Evolutionary conservation across 2,888 invertebrate genomes (phyloP), one percentile per base, ranked within the genome.

Genomic region (Dolichopus griseipennis): DNA sequence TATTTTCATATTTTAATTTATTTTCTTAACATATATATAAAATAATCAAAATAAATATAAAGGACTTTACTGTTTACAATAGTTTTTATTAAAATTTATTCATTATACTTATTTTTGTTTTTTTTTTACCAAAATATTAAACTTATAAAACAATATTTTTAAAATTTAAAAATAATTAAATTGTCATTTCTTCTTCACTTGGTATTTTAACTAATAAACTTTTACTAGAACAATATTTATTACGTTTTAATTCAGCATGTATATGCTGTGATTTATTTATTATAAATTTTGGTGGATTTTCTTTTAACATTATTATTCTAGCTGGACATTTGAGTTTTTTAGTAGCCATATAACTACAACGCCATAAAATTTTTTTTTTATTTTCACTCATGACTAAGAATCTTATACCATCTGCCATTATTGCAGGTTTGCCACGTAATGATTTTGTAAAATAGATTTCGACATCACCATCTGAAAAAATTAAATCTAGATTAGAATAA

Each of bases 311-410:
- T 20, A 78, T 81, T 18, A 82, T 81, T 33, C 81, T 75, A 0
- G 81, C 81, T 0, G 81, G 81, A 64, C 81, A 82, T 73, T 82
- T 82, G 7, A 81, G 74, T 69, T 80, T 81, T 71, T 82, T 82
- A 22, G 81, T 81, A 37, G 81, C 81, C 81, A 82, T 82, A 15
- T 78, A 80, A 65, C 81, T 81, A 72, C 81, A 82, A 22, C 81
- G 78, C 81, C 81, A 82, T 33, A 81, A 72, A 6, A 81, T 79
- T 73, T 80, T 81, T 73, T 79, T 80, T 68, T 78, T 78, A 71
- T 81, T 81, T 72, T 82, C 81, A 70, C 80, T 82, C 81, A 82
- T 82, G n/a, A 81, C 76, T 10, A 82, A 75, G 69, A 81, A 82
- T 18, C 81, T 76, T n/a, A 81, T 76, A 68, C 80, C 81, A 68